Base-by-base conservation (phyloP, 2,113 vertebrate species). In the Lasiurus borealis region DNA sequence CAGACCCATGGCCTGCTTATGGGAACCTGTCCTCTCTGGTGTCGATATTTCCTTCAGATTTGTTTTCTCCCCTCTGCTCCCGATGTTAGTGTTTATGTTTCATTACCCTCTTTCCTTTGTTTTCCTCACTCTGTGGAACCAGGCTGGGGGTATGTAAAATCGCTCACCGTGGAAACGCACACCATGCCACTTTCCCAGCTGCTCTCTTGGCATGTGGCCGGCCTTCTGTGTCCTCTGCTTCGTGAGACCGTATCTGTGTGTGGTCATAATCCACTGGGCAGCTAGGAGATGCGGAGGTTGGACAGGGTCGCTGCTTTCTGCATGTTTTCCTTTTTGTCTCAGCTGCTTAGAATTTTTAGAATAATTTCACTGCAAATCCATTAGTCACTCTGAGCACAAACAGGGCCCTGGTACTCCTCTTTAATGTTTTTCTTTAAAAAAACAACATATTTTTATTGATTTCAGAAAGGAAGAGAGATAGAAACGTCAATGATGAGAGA, bases 111-210 rank as follows among this genome's bases (percentile, higher is more conserved):
- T 90, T 80, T 87, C 59, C 81, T 50, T 71, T 44, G 46, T 80
- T 40, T 40, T 96, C 77, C 80, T 94, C 16, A 11, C n/a, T 71
- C 44, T 48, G 52, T 86, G 93, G 95, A 95, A 18, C 73, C 83
- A 86, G 93, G n/a, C 91, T 4, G 64, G 89, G 88, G 90, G 87
- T 96, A 54, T 50, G 87, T 97, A 89, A 78, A 57, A 62, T n/a
- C 66, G 14, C 36, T 59, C 2, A 3, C 34, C 34, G 3, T 3
- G 13, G 34, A 46, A 44, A 72, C 16, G 75, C 66, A 31, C 69
- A 7, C 3, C 40, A 68, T 14, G 40, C 59, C 40, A 0, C 54
- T 16, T 59, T 66, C 76, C 23, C 52, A 14, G 14, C 52, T 23
- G 81, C 86, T 76, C 36, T 46, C 81, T 46, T 27, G 76, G 92